phyloP scores from a whole-genome alignment of 2,888 invertebrate species.

The Pristionchus fissidentatus region DNA sequence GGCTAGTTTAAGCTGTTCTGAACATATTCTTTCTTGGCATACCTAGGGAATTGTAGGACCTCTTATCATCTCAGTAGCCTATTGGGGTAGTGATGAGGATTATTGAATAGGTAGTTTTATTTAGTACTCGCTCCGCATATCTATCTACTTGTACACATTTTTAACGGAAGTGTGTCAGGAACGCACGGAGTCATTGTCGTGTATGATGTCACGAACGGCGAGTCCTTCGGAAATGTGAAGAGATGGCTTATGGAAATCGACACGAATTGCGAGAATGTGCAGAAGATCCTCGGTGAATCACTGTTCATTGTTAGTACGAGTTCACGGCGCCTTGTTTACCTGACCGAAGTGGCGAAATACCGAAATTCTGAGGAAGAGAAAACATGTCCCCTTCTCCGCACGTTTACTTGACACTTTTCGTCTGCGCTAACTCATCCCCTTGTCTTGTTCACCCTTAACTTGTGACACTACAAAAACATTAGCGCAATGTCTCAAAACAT shows the following conservation, averaged over 20 bases:
- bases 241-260: constrained; percentile 99
- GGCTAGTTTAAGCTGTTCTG: constrained; percentile 28
- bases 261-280: constrained; percentile 92
- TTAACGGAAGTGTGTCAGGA: constrained; percentile 80
- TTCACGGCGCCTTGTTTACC: neutral
- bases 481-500: too few species aligned
- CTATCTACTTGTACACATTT: too few species aligned
- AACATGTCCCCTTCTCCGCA: too few species aligned
- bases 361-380: too few species aligned
- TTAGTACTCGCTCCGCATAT: neutral
- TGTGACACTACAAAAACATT: too few species aligned
- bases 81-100: too few species aligned
- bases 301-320: neutral
- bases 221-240: constrained; percentile 98
- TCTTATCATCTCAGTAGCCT: too few species aligned
- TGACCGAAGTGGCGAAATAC: neutral
- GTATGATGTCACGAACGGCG: constrained; percentile 98
- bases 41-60: neutral
- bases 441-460: too few species aligned
- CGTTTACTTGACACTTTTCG: too few species aligned
- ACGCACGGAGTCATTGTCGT: constrained; percentile 99
- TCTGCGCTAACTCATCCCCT: too few species aligned
- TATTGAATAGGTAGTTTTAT: neutral
- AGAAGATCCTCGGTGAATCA: constrained; percentile 69
- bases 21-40: neutral